A percentile compares a stretch with the other conserved stretches of the same genome.
phyloP scores from a whole-genome alignment of 1,140 invertebrate species.

The Drosophila littoralis region DNA sequence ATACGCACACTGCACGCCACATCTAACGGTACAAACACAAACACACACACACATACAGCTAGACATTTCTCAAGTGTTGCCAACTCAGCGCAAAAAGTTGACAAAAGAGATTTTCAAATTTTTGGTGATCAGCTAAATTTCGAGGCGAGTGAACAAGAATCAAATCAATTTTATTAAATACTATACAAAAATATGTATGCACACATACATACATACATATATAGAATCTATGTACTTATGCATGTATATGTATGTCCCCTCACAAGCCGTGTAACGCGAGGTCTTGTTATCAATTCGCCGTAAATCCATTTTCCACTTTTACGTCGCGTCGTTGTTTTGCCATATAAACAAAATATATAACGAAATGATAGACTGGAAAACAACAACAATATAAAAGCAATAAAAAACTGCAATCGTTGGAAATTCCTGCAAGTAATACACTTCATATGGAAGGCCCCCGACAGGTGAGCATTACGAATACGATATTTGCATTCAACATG shows the following conservation, averaged over 20 bases:
- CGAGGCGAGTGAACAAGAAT: slow-evolving; percentile 6
- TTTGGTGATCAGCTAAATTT: slow-evolving; percentile 34
- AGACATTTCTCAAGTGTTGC: slow-evolving; percentile 23
- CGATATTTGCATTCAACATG: slow-evolving; percentile 27
- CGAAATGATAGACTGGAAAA: slow-evolving; percentile 16
- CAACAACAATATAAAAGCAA: slow-evolving; percentile 23
- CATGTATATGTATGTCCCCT: neutral
- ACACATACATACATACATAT: slow-evolving; percentile 11
- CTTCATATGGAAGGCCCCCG: slow-evolving; percentile 12
- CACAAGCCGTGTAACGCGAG: slow-evolving; percentile 44
- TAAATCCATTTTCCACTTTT: slow-evolving; percentile 46
- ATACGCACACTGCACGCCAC: slow-evolving; percentile 57
- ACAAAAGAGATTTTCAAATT: slow-evolving; percentile 8
- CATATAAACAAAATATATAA: slow-evolving; percentile 29
- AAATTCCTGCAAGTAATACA: slow-evolving; percentile 45
- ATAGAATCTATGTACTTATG: slow-evolving; percentile 20
- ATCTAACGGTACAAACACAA: slow-evolving; percentile 16
- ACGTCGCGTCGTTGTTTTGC: slow-evolving; percentile 28
- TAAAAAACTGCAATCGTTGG: slow-evolving; percentile 46
- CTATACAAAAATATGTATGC: slow-evolving; percentile 2
- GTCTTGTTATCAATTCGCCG: slow-evolving; percentile 57
- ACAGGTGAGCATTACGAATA: slow-evolving; percentile 59
- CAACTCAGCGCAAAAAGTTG: slow-evolving; percentile 23
- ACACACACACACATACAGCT: slow-evolving; percentile 16
- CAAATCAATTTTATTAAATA: neutral